These are phyloP conservation scores for Diachasma alloeum DNA, from an alignment of 1,140 invertebrate genomes.

Conservation along the genomic window DNA sequence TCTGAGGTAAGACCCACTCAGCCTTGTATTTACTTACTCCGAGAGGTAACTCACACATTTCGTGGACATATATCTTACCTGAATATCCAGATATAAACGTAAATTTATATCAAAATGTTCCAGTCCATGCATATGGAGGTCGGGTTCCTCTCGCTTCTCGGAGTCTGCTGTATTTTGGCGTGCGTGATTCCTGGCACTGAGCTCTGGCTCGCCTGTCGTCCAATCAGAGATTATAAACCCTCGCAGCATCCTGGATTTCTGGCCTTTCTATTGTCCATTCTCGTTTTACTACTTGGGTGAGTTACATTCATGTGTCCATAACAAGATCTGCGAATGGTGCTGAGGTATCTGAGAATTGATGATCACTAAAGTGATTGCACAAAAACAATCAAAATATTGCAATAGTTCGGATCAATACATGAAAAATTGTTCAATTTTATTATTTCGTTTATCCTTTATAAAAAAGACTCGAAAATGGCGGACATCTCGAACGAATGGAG, in stretches of 20 bases:
- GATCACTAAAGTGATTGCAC: too few species aligned
- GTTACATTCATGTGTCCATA: conserved; percentile 3
- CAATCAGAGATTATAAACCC: conserved; percentile 54
- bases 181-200: conserved; percentile 58
- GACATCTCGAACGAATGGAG: too few species aligned
- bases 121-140: conserved; percentile 55
- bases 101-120: conserved; percentile 29
- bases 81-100: background rate
- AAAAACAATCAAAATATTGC: too few species aligned
- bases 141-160: conserved; percentile 48
- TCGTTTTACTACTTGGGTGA: conserved; percentile 54
- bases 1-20: conserved; percentile 48
- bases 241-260: conserved; percentile 46
- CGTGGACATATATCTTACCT: background rate
- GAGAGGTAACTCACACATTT: conserved; percentile 12
- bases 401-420: too few species aligned
- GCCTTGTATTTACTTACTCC: conserved; percentile 6
- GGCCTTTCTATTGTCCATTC: conserved; percentile 49
- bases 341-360: too few species aligned
- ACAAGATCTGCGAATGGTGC: background rate
- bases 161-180: conserved; percentile 52
- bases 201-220: conserved; percentile 58
- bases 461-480: too few species aligned
- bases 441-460: too few species aligned
- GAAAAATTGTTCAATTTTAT: too few species aligned